Evolutionary conservation across 2,797 vertebrate species (phyloP).

Genomic region (Pempheris klunzingeri): DNA sequence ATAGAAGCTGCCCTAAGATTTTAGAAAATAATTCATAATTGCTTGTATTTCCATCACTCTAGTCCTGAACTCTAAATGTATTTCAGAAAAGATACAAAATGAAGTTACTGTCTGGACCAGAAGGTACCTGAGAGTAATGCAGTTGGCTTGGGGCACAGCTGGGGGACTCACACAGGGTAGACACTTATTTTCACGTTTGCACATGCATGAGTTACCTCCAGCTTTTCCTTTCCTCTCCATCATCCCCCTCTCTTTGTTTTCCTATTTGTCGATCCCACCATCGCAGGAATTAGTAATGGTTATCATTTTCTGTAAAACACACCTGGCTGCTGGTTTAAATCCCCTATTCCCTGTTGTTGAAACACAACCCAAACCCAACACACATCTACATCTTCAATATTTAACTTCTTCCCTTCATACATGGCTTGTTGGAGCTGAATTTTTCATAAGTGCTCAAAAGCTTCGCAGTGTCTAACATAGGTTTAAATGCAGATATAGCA

Average conservation of each 20-base stretch:
- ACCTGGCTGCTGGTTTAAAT: constrained; percentile 49
- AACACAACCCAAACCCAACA: constrained; percentile 45
- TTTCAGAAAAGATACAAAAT: constrained; percentile 18
- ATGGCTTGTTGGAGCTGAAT: constrained; percentile 58
- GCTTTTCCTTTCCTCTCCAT: constrained; percentile 8
- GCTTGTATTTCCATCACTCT: neutral
- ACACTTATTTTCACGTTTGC: constrained; percentile 35
- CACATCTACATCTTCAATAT: constrained; percentile 64
- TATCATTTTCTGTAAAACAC: constrained; percentile 64
- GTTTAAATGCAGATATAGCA: constrained; percentile 60
- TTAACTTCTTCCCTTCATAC: constrained; percentile 64
- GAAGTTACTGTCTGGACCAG: constrained; percentile 10
- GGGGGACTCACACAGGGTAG: constrained; percentile 12
- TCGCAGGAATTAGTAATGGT: constrained; percentile 30
- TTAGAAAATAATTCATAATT: neutral
- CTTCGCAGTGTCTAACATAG: constrained; percentile 34
- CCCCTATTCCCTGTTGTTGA: constrained; percentile 26
- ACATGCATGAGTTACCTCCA: constrained; percentile 3
- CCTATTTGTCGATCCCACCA: constrained; percentile 2
- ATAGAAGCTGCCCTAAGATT: neutral
- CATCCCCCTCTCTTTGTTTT: neutral
- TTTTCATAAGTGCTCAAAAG: constrained; percentile 65
- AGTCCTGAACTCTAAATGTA: neutral
- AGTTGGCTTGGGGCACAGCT: constrained; percentile 20
- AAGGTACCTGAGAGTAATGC: constrained; percentile 24